Base-by-base conservation (phyloP, 2,113 vertebrate genomes). In the Chaetodon trifascialis region DNA sequence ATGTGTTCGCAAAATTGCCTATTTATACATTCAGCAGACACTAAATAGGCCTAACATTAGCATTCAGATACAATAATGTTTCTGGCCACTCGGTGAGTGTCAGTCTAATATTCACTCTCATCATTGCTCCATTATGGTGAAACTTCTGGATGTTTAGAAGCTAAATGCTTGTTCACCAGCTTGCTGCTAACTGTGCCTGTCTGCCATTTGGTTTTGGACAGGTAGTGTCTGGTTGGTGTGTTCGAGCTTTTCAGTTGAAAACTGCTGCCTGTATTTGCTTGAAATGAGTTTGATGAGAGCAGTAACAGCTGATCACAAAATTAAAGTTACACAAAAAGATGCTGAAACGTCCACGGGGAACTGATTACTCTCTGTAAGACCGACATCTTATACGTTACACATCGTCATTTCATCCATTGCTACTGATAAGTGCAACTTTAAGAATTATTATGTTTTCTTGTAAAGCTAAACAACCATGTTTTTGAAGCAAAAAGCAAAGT, bases 401-500 rank as follows among this genome's bases (percentile, higher is more conserved):
- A 40, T 17, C 1, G 38, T n/a, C 44, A 34, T 51, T 68, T 46
- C 40, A 47, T 36, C 17, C 10, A 54, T 40, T 3, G 10, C 12
- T 17, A 14, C 25, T 46, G 10, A 46, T 59, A 15, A 30, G 25
- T 59, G 11, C 23, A 3, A 30, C 30, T 30, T 30, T 30, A 30
- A 30, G 30, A 30, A 30, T 30, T 30, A 72, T 16, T 6, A 11
- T 47, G 36, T 8, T 25, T 34, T 62, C 25, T 23, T 62, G 4
- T 21, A 36, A 12, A 19, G 4, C 4, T 14, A 30, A 42, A 15
- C n/a, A 4, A 38, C 23, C 36, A 19, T 38, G 10, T 49, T 81
- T 34, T 17, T 69, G 9, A 58, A 62, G 64, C 21, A 56, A 54
- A 75, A 52, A 52, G 36, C 54, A 51, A 38, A 62, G 52, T 55